A percentile compares a stretch with the other conserved stretches of the same genome.
phyloP scores from a whole-genome alignment of 2,888 invertebrate species.

The Melieria crassipennis region DNA sequence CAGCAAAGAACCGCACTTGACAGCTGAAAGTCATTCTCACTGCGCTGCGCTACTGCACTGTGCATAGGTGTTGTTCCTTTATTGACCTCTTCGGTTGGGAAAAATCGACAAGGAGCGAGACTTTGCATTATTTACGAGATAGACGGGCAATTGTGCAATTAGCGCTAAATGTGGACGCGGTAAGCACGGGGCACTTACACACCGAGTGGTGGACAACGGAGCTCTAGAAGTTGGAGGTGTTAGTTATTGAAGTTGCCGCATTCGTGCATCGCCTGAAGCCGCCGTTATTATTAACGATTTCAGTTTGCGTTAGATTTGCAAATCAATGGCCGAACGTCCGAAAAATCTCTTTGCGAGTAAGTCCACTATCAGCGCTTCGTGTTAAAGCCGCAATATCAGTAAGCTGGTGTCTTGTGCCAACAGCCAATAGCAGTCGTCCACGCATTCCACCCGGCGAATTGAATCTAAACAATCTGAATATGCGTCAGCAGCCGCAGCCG shows the following conservation, averaged over 20 bases:
- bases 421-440: conserved; percentile 48
- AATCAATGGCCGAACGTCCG: conserved; percentile 63
- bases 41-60: no score
- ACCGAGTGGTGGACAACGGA: no score
- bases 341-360: conserved; percentile 63
- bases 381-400: not conserved
- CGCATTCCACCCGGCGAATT: conserved; percentile 62
- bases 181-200: no score
- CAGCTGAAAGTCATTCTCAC: no score
- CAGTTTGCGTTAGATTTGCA: not conserved
- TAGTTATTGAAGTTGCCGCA: no score
- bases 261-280: no score
- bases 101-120: conserved; percentile 28
- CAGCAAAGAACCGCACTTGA: no score
- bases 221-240: no score
- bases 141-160: not conserved
- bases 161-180: no score
- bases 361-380: conserved; percentile 37
- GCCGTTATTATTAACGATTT: not conserved
- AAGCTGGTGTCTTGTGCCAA: not conserved
- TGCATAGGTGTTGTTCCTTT: conserved; percentile 13
- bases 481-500: conserved; percentile 56
- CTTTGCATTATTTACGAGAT: not conserved
- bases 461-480: conserved; percentile 57
- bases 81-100: conserved; percentile 15